These are phyloP conservation scores for Drepana falcataria DNA, from an alignment of 2,888 invertebrate species.

Conservation along the genomic window DNA sequence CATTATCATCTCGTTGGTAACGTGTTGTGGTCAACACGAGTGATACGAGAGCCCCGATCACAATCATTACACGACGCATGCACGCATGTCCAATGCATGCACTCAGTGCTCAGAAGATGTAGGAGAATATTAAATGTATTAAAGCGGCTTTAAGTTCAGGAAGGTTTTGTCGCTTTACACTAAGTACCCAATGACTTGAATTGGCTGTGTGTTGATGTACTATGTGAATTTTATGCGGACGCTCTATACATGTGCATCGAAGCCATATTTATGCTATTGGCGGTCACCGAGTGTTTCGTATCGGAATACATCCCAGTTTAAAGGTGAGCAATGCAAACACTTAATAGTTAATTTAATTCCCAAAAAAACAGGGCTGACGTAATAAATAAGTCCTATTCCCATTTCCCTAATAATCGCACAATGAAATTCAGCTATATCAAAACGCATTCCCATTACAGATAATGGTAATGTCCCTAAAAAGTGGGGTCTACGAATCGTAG, in stretches of 20 bases:
- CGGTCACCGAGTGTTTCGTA: slow-evolving; percentile 54
- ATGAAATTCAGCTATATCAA: slow-evolving; percentile 72
- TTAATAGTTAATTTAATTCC: slow-evolving; percentile 19
- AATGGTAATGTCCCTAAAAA: slow-evolving; percentile 74
- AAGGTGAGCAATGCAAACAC: too few relatives aligned
- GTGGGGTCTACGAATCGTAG: slow-evolving; percentile 70
- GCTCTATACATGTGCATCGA: slow-evolving; percentile 50
- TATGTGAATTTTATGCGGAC: slow-evolving; percentile 66
- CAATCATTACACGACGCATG: slow-evolving; percentile 65
- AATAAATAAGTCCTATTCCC: slow-evolving; percentile 45
- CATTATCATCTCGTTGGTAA: slow-evolving; percentile 71
- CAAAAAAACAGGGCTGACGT: slow-evolving; percentile 47
- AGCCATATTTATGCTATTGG: slow-evolving; percentile 69
- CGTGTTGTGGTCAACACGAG: slow-evolving; percentile 66
- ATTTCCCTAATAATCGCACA: slow-evolving; percentile 63
- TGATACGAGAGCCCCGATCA: slow-evolving; percentile 63
- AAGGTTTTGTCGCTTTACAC: slow-evolving; percentile 61
- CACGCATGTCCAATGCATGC: slow-evolving; percentile 38
- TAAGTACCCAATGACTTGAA: slow-evolving; percentile 50
- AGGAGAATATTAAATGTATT: slow-evolving; percentile 39
- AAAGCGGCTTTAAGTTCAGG: slow-evolving; percentile 40
- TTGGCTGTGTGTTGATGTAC: slow-evolving; percentile 55
- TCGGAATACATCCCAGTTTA: too few relatives aligned
- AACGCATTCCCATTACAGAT: slow-evolving; percentile 73
- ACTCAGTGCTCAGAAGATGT: slow-evolving; percentile 50